Conservation (phyloP, 2,888 invertebrate genomes). For the Shargacucullia verbasci region DNA sequence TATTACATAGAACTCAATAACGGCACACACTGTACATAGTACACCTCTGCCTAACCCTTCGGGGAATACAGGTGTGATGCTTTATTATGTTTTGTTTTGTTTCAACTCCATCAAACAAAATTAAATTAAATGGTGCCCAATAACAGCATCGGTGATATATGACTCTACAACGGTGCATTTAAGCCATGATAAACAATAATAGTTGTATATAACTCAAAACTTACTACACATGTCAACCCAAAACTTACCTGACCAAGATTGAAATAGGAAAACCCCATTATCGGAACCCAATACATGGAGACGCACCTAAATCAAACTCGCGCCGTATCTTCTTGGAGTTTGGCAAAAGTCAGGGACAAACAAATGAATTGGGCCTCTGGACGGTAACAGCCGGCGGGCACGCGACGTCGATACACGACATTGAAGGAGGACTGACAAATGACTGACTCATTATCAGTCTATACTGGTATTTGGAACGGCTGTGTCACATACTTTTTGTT, state of each 20-base stretch:
- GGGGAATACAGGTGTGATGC: too few relatives aligned
- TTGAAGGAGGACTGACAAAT: conserved; percentile 63
- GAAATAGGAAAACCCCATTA: conserved; percentile 51
- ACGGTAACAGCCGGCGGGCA: conserved; percentile 63
- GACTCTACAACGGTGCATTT: too few relatives aligned
- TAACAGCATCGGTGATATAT: too few relatives aligned
- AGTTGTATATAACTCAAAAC: background rate
- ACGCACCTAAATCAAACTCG: conserved; percentile 66
- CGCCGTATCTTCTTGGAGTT: conserved; percentile 59
- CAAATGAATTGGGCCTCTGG: conserved; percentile 60
- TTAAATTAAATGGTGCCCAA: too few relatives aligned
- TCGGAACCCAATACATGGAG: conserved; percentile 24
- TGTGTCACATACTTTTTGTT: conserved; percentile 10
- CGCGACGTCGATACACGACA: conserved; percentile 64
- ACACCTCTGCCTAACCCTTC: too few relatives aligned
- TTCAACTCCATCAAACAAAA: too few relatives aligned
- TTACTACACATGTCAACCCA: conserved; percentile 1
- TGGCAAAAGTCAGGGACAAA: conserved; percentile 67
- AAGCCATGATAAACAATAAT: too few relatives aligned
- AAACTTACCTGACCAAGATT: conserved; percentile 19
- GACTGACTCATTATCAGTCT: conserved; percentile 60
- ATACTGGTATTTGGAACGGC: conserved; percentile 38
- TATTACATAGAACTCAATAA: too few relatives aligned
- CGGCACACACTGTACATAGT: too few relatives aligned
- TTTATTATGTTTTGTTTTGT: too few relatives aligned